Base-by-base conservation (phyloP, 2,797 vertebrate genomes). In the Babyrousa celebensis region DNA sequence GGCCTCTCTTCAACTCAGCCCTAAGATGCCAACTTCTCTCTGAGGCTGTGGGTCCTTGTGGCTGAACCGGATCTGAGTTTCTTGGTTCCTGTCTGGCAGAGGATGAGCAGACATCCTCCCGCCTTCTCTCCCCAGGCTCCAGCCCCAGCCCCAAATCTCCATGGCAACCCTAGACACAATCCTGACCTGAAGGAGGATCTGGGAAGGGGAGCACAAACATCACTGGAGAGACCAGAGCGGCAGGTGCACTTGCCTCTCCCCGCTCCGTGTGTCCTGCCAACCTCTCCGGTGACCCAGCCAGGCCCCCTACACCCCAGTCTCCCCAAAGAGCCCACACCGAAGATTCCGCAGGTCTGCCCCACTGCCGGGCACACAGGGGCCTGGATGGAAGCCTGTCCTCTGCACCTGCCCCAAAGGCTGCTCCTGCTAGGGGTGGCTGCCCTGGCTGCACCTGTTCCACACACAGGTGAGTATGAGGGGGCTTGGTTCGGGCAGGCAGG, bases 391-490 rank as follows among this genome's bases (percentile, higher is more conserved):
- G 12, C 43, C 40, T 17, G 1, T 79, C 71, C 92, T 48, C 88
- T 0, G 20, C 65, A 1, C 18, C 87, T 97, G 58, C 72, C 29
- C 32, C 71, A 29, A 16, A 83, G 71, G 36, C 87, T 98, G 83
- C 83, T 98, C 18, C 75, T 98, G 54, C 56, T 98, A n/a, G 72
- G 62, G 36, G 12, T 40, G 3, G 80, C 52, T 0, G 1, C 12
- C 4, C 16, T 89, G 52, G 21, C 56, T 4, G 77, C 9, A 2
- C 80, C 96, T 4, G 67, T 97, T 27, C 68, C 97, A 89, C 97
- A 97, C 36, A 97, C 97, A 62, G 98, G 98, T 97, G 96, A 86
- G 93, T 68, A 27, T 2, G 56, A n/a, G 23, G 60, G 92, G 71
- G n/a, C 10, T 77, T 54, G 14, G 74, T 18, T 18, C 32, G 62